A percentile compares a stretch with the other conserved stretches of the same genome.
Evolutionary conservation across 2,888 invertebrate genomes (phyloP).

Genomic region (Epicampocera succincta): DNA sequence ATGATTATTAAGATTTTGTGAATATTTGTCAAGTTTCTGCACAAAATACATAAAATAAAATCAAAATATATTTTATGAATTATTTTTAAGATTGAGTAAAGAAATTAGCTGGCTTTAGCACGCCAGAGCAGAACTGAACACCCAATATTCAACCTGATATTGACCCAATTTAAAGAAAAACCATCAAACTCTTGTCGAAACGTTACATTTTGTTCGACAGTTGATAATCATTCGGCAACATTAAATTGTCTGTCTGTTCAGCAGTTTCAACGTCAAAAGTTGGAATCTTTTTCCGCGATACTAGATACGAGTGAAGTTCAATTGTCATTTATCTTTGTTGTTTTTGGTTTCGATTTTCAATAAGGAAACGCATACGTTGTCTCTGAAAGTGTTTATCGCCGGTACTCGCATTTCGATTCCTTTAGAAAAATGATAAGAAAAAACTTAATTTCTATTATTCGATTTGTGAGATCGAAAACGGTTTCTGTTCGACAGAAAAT

Average conservation of each 20-base stretch:
- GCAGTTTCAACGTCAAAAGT: neutral
- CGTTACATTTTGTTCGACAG: neutral
- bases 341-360: neutral
- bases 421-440: constrained; percentile 19
- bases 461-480: constrained; percentile 14
- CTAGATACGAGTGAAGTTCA: neutral
- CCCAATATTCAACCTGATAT: constrained; percentile 6
- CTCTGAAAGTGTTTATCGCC: neutral
- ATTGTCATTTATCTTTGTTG: neutral
- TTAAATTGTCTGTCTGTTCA: constrained; percentile 1
- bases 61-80: too few relatives aligned
- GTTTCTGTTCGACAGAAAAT: constrained; percentile 3
- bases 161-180: constrained; percentile 18
- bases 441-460: constrained; percentile 30
- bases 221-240: neutral
- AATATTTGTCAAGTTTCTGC: too few relatives aligned
- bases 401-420: neutral
- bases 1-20: too few relatives aligned
- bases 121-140: neutral
- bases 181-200: constrained; percentile 15
- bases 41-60: too few relatives aligned
- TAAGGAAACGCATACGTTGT: constrained; percentile 28
- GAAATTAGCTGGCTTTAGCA: too few relatives aligned
- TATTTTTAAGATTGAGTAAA: too few relatives aligned
- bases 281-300: neutral